Base-by-base conservation (phyloP, 1,140 invertebrate genomes). In the Lordiphosa collinella region DNA sequence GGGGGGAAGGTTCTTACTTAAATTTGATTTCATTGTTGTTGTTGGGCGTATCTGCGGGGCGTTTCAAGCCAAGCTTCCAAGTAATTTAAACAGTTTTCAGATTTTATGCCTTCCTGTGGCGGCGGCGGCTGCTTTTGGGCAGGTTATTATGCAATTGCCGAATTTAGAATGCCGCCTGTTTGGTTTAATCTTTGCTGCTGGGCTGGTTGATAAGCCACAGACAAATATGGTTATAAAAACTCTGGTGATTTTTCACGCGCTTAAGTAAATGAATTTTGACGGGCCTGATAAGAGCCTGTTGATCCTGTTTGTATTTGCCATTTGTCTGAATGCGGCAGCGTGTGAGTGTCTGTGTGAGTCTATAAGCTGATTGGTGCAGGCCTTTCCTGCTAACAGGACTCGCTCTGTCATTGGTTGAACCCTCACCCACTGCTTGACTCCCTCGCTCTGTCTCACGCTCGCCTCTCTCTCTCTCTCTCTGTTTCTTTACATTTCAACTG, bases 91-190 rank as follows among this genome's bases (percentile, higher is more conserved):
- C 58, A 11, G 31, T 44, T 47, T 66, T 55, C 47, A 25, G 31
- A 37, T 67, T 72, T 76, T 48, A 66, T 72, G 38, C 41, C 61
- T 78, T 66, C 65, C 63, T 67, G 49, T 57, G 38, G 7, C 9
- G 7, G 7, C 25, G 0, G 25, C 2, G 18, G 18, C n/a, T n/a
- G n/a, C n/a, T 41, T 41, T 22, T 22, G 10, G 16, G 10, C 3
- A 41, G 11, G n/a, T n/a, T n/a, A 9, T 44, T 31, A 29, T 29
- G 25, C 25, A 29, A 29, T 7, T 29, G 25, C 1, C 25, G 12
- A 40, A 41, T 13, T 10, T 13, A 34, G 16, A n/a, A 25, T 14
- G 14, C 8, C 32, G 9, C 50, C 18, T 34, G 18, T 13, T n/a
- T 51, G 43, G 40, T 37, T 59, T 22, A 18, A 53, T 54, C 44